These are phyloP conservation scores for Epirrhoe alternata DNA, from an alignment of 2,888 invertebrate genomes.

Conservation along the genomic window DNA sequence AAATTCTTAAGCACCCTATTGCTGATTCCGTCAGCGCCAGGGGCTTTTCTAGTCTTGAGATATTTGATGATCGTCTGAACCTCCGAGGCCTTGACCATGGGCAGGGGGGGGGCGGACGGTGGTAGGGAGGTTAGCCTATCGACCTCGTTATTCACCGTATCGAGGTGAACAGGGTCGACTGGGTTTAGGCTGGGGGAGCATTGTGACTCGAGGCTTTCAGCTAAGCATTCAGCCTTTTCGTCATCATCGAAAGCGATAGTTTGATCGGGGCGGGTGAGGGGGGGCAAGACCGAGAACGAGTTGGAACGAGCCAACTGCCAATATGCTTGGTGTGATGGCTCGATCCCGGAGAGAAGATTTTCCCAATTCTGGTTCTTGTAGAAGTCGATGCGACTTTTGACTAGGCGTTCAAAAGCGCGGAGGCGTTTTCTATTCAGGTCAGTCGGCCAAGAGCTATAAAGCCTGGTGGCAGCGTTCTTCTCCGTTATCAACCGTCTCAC, in stretches of 20 bases:
- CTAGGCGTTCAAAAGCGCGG: too few relatives aligned
- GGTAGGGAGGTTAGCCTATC: too few relatives aligned
- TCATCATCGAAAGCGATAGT: background rate
- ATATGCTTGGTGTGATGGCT: background rate
- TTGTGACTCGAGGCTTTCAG: background rate
- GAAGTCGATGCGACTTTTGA: too few relatives aligned
- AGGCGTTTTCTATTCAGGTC: too few relatives aligned
- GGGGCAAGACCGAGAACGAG: background rate
- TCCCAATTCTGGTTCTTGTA: too few relatives aligned
- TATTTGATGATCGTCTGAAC: too few relatives aligned
- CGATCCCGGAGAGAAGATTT: too few relatives aligned
- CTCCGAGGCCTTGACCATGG: too few relatives aligned
- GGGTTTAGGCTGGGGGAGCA: background rate
- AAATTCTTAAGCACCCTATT: constrained; percentile 14
- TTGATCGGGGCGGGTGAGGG: background rate
- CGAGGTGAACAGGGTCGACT: background rate
- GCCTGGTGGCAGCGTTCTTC: too few relatives aligned
- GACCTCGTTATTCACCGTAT: too few relatives aligned
- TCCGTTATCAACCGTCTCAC: background rate
- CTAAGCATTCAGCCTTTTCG: background rate
- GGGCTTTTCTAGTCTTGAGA: background rate
- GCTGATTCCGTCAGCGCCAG: constrained; percentile 28
- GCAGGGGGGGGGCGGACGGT: too few relatives aligned
- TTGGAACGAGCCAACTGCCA: background rate
- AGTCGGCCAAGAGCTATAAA: too few relatives aligned